Base-by-base conservation (phyloP, 2,888 invertebrate species). In the Protonemura montana region DNA sequence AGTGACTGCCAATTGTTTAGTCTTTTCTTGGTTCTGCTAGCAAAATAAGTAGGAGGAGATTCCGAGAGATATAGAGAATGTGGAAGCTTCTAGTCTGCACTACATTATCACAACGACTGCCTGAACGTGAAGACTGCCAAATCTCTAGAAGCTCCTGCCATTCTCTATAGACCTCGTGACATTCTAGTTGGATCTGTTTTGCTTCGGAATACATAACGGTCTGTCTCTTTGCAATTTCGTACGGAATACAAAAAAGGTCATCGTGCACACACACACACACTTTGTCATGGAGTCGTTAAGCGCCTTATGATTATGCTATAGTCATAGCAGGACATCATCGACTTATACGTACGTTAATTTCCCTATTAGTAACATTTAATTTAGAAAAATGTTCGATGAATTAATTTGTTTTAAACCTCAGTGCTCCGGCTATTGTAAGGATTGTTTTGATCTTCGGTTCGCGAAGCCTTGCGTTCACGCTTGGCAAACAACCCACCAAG, bases 401-500 rank as follows among this genome's bases (percentile, higher is more conserved):
- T 59, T 59, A 21, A 10, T 81, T 81, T n/a, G 13, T 10, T 25
- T 85, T 90, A 91, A 87, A 91, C 91, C 89, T 91, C 91, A 81
- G 91, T 91, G 87, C 91, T 91, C 85, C 91, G 90, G 88, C 91
- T 91, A 89, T 90, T 91, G 10, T 91, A 91, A 25, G 84, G 42
- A 41, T 41, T 82, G 86, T 89, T 89, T 42, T 89, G 91, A 87
- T 93, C 93, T 88, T 93, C 93, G 41, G 92, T 92, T 87, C 93
- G 92, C 28, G 93, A 93, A 86, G 92, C 90, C 90, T 93, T 93
- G 86, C 94, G 91, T 89, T 93, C 93, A 87, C 94, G 92, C 89
- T 93, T 94, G 89, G 93, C 93, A 90, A 94, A 93, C 88, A 93
- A 91, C 88, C 93, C 92, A 87, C 93, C 93, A 89, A 92, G 92